Base-by-base conservation (phyloP, 2,888 invertebrate species). In the Rotaria macrura region DNA sequence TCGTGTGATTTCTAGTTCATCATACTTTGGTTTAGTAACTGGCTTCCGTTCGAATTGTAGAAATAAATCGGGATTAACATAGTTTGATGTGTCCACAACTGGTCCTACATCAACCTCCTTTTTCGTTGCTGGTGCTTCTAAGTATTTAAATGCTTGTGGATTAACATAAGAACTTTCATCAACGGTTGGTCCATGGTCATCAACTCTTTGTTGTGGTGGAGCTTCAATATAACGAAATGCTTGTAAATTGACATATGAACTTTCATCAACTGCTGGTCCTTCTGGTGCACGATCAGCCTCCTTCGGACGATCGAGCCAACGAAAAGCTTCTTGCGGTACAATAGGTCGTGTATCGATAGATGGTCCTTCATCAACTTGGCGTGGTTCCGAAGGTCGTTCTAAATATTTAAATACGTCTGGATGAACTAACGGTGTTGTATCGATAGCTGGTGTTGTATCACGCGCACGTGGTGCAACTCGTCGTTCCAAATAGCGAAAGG, bases 161-260 rank as follows among this genome's bases (percentile, higher is more conserved):
- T 88, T 89, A 57, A 91, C 90, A 87, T 90, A 91, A 14, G 90
- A 90, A 38, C 89, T 90, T 79, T 90, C 89, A 87, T 91, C 91
- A 86, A 91, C 89, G 84, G 88, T 88, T 14, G 86, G 86, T 49
- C 74, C 84, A 20, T 55, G 52, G 47, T 86, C 34, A 57, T 84
- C 54, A 55, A 34, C 10, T 79, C 43, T 79, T 38, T 20, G 6
- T n/a, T 79, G 23, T n/a, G 86, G 86, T 43, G 38, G 34, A 6
- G 49, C 72, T 55, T 86, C 85, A 38, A 86, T 83, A 79, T 85
- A 84, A 38, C 74, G 54, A 54, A 84, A 52, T 34, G 84, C 84
- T 49, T 52, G 14, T 34, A 20, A 52, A 84, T 84, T 84, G 1
- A 54, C 84, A 52, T 84, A 84, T n/a, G 47, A 52, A 47, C 49